Conservation (phyloP, 2,113 vertebrate species). For the Syngnathus floridae region DNA sequence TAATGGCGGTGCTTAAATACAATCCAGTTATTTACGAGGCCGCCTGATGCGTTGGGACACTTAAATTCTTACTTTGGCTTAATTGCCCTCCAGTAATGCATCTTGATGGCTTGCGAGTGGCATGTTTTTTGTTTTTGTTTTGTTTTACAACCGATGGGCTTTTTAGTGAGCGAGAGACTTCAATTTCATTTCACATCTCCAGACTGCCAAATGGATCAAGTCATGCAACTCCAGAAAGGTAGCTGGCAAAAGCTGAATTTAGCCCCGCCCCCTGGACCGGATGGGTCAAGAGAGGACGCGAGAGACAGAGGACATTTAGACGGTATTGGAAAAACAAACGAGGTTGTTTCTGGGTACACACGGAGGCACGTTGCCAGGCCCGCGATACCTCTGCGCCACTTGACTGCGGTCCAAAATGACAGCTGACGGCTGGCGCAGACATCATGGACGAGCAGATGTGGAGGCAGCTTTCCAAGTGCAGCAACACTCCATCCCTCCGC, state of each 20-base stretch:
- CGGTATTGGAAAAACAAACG: constrained; percentile 39
- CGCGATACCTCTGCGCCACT: constrained; percentile 66
- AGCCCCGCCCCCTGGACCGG: not conserved
- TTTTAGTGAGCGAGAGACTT: not conserved
- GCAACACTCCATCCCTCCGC: constrained; percentile 57
- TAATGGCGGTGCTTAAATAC: constrained; percentile 64
- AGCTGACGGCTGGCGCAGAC: constrained; percentile 70
- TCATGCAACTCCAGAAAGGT: constrained; percentile 18
- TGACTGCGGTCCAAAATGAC: constrained; percentile 75
- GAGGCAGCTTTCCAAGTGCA: constrained; percentile 72
- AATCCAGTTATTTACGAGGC: constrained; percentile 66
- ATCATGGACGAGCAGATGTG: constrained; percentile 74
- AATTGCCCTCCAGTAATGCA: constrained; percentile 66
- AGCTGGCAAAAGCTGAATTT: not conserved
- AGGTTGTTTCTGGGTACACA: constrained; percentile 45
- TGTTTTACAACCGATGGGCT: constrained; percentile 6
- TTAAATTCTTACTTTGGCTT: constrained; percentile 67
- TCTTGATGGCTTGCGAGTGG: constrained; percentile 62
- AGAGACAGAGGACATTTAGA: constrained; percentile 7
- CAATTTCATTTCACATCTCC: not conserved
- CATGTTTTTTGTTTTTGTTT: constrained; percentile 61
- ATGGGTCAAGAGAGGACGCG: constrained; percentile 9
- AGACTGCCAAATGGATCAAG: constrained; percentile 19
- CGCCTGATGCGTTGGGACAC: constrained; percentile 65
- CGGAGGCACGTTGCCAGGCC: constrained; percentile 52